phyloP scores from a whole-genome alignment of 2,888 invertebrate genomes.

The Neocrepidodera transversa region DNA sequence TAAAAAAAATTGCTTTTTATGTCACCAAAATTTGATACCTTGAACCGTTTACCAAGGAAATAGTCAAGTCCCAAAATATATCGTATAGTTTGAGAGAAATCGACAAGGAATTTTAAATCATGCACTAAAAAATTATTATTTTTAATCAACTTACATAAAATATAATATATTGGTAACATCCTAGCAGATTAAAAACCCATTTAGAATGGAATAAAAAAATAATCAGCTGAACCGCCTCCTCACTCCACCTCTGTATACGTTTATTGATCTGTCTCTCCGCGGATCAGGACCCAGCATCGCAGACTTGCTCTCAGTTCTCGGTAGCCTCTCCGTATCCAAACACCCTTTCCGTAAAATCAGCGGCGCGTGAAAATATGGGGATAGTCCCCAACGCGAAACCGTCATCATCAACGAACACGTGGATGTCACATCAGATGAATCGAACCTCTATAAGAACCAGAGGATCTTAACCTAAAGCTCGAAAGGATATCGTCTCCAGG shows the following conservation, averaged over 20 bases:
- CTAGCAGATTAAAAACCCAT: no score
- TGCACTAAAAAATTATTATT: no score
- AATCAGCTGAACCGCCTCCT: not conserved
- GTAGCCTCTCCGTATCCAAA: conserved; percentile 48
- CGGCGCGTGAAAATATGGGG: conserved; percentile 18
- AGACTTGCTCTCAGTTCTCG: conserved; percentile 48
- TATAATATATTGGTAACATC: no score
- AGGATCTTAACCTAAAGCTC: not conserved
- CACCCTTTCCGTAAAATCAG: conserved; percentile 7
- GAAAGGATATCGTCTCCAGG: no score
- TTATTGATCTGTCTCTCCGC: conserved; percentile 52
- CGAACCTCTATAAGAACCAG: not conserved
- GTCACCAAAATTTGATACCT: no score
- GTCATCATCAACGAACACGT: conserved; percentile 1
- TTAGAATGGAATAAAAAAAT: no score
- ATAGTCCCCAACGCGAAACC: conserved; percentile 1
- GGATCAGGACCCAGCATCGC: conserved; percentile 51
- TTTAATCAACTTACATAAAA: no score
- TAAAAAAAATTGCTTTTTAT: no score
- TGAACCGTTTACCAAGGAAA: no score
- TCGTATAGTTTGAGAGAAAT: no score
- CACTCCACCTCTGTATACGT: conserved; percentile 32
- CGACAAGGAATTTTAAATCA: no score
- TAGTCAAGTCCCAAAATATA: no score
- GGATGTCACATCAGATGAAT: not conserved